These are phyloP conservation scores for Peromyscus maniculatus DNA, from an alignment of 2,113 vertebrate genomes.

Conservation along the genomic window DNA sequence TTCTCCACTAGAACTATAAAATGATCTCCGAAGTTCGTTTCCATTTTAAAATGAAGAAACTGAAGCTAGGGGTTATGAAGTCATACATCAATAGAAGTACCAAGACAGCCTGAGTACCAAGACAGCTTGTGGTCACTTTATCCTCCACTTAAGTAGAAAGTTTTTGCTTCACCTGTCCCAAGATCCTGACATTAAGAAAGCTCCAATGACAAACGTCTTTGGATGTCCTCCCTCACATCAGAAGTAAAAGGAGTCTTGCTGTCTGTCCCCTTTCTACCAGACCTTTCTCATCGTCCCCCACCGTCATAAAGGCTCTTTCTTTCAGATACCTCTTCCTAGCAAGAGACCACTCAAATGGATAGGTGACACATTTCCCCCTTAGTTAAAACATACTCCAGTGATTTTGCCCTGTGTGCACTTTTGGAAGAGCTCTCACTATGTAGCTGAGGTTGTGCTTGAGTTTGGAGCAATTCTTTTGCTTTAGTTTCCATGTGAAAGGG, in stretches of 20 bases:
- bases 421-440: neutral
- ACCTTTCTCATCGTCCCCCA: neutral
- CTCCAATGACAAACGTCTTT: neutral
- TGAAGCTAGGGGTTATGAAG: neutral
- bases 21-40: conserved; percentile 5
- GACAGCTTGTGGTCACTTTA: neutral
- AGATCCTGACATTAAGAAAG: neutral
- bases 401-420: neutral
- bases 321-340: neutral
- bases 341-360: neutral
- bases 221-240: neutral
- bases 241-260: neutral
- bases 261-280: neutral
- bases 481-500: neutral
- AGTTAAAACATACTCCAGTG: neutral
- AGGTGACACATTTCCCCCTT: neutral
- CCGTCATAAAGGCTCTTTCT: neutral
- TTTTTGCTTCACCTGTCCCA: neutral
- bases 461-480: neutral
- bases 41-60: conserved; percentile 51
- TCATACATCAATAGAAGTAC: neutral
- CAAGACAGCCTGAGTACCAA: neutral
- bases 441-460: neutral
- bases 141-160: neutral
- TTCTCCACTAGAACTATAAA: neutral